Evolutionary conservation across 2,797 vertebrate species (phyloP).

Genomic region (Nasua narica): DNA sequence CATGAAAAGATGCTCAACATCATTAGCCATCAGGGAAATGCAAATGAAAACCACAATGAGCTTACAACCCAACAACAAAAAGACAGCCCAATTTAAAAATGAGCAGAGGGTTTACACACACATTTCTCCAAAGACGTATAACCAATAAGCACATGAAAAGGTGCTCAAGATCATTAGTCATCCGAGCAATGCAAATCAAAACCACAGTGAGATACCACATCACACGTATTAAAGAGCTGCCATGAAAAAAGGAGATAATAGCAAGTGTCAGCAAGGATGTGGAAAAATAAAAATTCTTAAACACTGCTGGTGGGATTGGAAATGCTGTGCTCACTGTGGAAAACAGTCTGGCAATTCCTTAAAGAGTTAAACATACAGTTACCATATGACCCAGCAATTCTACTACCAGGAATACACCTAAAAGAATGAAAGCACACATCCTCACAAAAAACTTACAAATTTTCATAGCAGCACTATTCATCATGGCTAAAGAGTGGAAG

Average conservation of each 20-base stretch:
- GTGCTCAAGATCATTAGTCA: neutral
- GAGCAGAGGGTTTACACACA: neutral
- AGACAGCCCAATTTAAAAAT: neutral
- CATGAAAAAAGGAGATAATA: neutral
- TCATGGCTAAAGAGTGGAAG: neutral
- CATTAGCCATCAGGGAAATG: neutral
- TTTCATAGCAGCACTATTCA: slow-evolving; percentile 1
- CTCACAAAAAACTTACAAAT: neutral
- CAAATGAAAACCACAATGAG: neutral
- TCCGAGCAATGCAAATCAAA: neutral
- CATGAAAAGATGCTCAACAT: neutral
- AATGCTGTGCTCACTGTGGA: neutral
- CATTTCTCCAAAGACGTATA: neutral
- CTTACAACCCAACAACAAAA: neutral
- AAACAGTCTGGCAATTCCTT: neutral
- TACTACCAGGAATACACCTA: neutral
- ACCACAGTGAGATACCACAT: neutral
- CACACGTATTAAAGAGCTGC: neutral
- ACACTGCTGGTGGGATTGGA: neutral
- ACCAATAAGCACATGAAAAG: neutral
- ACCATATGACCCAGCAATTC: neutral
- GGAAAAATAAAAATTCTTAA: neutral
- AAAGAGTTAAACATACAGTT: neutral
- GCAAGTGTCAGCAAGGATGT: neutral
- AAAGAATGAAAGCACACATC: neutral